These are phyloP conservation scores for Colletes gigas DNA, from an alignment of 1,140 invertebrate species.

Conservation along the genomic window DNA sequence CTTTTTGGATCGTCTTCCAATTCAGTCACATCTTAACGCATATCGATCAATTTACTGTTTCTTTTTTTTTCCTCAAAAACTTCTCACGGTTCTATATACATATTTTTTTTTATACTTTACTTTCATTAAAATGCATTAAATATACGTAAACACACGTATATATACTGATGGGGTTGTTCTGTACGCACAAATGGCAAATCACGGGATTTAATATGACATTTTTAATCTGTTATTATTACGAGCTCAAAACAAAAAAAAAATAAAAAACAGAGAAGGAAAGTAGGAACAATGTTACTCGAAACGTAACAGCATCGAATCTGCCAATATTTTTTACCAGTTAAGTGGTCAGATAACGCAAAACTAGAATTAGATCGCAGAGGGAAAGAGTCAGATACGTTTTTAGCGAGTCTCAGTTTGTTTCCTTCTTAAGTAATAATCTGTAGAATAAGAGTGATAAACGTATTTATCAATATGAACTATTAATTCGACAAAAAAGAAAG, in stretches of 20 bases:
- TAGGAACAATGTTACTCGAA: constrained; percentile 53
- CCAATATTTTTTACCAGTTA: constrained; percentile 65
- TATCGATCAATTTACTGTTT: constrained; percentile 8
- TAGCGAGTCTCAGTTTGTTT: constrained; percentile 31
- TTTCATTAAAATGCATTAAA: constrained; percentile 35
- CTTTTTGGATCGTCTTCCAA: constrained; percentile 55
- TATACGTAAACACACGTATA: constrained; percentile 7
- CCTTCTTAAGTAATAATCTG: constrained; percentile 48
- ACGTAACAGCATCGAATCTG: constrained; percentile 63
- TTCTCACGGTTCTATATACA: neutral
- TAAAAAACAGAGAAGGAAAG: constrained; percentile 17
- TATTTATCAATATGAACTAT: constrained; percentile 43
- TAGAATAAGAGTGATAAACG: constrained; percentile 54
- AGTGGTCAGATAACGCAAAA: constrained; percentile 50
- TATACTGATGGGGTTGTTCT: constrained; percentile 27
- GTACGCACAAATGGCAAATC: constrained; percentile 54
- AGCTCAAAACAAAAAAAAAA: constrained; percentile 54
- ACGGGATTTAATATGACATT: constrained; percentile 37
- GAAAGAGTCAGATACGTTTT: constrained; percentile 49
- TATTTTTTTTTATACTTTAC: constrained; percentile 24
- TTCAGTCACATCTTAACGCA: constrained; percentile 10
- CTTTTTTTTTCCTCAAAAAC: neutral
- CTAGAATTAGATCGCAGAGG: constrained; percentile 53
- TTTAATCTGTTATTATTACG: constrained; percentile 46
- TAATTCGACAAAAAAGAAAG: constrained; percentile 13